Evolutionary conservation across 2,888 invertebrate genomes (phyloP).

Genomic region (Halictus ligatus): DNA sequence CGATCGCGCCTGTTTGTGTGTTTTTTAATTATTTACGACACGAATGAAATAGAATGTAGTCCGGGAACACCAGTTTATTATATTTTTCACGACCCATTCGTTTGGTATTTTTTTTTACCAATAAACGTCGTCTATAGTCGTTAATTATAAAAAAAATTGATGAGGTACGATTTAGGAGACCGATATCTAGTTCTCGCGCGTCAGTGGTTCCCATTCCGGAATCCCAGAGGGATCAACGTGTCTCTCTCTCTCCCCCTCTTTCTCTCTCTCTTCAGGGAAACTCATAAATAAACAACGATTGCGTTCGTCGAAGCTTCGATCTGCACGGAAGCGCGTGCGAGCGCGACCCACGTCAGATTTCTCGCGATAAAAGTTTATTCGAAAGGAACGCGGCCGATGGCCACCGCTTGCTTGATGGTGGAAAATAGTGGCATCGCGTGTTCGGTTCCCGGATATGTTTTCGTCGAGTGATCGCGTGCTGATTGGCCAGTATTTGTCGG

Average conservation of each 20-base stretch:
- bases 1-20: background rate
- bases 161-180: constrained; percentile 16
- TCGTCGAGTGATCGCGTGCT: constrained; percentile 65
- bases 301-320: background rate
- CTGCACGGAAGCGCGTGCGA: background rate
- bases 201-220: background rate
- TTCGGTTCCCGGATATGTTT: constrained; percentile 50
- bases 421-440: constrained; percentile 56
- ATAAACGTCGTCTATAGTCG: background rate
- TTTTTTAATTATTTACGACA: background rate
- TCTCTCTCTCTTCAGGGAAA: background rate
- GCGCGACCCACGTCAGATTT: background rate
- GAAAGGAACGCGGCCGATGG: background rate
- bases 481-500: constrained; percentile 65
- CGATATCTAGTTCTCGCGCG: background rate
- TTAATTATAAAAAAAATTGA: constrained; percentile 10
- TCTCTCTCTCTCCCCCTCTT: background rate
- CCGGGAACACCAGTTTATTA: background rate
- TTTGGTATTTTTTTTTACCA: background rate
- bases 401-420: background rate
- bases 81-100: background rate
- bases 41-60: background rate
- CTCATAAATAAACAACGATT: background rate
- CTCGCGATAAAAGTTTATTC: background rate
- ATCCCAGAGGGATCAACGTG: background rate